Evolutionary conservation across 2,113 vertebrate species (phyloP).

Genomic region (Mus pahari): DNA sequence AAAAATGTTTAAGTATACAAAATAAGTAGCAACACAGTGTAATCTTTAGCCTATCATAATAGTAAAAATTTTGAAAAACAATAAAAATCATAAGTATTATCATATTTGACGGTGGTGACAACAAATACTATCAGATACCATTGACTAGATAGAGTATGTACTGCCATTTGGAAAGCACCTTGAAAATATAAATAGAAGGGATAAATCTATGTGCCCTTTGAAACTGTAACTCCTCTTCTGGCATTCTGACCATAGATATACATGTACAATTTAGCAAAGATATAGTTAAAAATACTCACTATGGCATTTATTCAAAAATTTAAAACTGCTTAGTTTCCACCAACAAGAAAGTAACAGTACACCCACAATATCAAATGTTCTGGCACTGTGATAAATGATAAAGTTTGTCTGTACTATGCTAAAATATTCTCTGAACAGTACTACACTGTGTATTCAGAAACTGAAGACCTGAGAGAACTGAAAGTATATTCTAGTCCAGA

Average conservation of each 20-base stretch:
- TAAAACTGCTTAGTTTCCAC: not conserved
- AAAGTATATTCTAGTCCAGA: not conserved
- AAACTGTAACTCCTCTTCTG: not conserved
- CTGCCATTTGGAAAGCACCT: conserved; percentile 5
- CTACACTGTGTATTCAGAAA: not conserved
- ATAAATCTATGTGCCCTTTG: not conserved
- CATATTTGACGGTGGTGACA: not conserved
- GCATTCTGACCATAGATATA: conserved; percentile 6
- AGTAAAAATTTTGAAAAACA: conserved; percentile 34
- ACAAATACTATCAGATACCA: not conserved
- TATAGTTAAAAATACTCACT: not conserved
- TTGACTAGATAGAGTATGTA: not conserved
- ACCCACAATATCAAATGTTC: not conserved
- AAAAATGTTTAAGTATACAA: not conserved
- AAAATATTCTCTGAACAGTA: not conserved
- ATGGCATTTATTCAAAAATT: not conserved
- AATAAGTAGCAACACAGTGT: not conserved
- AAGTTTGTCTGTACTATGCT: not conserved
- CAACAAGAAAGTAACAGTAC: not conserved
- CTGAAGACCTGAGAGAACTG: not conserved
- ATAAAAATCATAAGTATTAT: not conserved
- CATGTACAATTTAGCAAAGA: not conserved
- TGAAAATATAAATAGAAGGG: conserved; percentile 16
- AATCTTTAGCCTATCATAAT: not conserved
- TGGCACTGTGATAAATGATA: not conserved